A percentile compares a stretch with the other conserved stretches of the same genome.
phyloP scores from a whole-genome alignment of 2,113 vertebrate genomes.

The Cheirogaleus medius region DNA sequence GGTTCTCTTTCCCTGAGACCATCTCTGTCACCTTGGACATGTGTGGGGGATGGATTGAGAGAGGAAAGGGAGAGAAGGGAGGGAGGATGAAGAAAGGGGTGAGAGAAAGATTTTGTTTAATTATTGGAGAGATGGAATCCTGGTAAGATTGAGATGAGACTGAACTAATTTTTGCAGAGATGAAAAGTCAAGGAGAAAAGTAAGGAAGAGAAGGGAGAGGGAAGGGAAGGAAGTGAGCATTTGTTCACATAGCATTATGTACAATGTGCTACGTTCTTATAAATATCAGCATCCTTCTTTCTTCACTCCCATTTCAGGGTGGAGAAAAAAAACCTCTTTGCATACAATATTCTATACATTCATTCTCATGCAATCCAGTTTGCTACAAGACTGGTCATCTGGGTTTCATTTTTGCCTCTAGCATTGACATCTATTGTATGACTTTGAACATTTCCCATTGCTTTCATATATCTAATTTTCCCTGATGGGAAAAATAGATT shows the following conservation, averaged over 20 bases:
- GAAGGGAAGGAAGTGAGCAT: neutral
- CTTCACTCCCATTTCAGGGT: neutral
- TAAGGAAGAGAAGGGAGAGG: neutral
- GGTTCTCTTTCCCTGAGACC: neutral
- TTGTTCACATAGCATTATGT: neutral
- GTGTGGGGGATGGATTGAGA: neutral
- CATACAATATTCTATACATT: neutral
- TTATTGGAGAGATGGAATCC: neutral
- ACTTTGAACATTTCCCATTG: neutral
- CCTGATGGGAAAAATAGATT: constrained; percentile 60
- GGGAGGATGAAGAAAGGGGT: neutral
- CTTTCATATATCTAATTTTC: constrained; percentile 53
- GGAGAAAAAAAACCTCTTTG: neutral
- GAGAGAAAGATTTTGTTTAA: neutral
- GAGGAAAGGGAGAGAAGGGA: neutral
- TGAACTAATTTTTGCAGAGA: neutral
- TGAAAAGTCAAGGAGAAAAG: neutral
- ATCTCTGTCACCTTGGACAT: neutral
- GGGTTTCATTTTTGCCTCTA: constrained; percentile 41
- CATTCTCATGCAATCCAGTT: neutral
- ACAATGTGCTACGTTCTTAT: neutral
- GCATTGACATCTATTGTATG: neutral
- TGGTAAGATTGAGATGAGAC: neutral
- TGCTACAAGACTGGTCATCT: neutral
- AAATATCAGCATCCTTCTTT: neutral